Evolutionary conservation across 1,140 invertebrate species (phyloP).

Genomic region (Trissolcus basalis): DNA sequence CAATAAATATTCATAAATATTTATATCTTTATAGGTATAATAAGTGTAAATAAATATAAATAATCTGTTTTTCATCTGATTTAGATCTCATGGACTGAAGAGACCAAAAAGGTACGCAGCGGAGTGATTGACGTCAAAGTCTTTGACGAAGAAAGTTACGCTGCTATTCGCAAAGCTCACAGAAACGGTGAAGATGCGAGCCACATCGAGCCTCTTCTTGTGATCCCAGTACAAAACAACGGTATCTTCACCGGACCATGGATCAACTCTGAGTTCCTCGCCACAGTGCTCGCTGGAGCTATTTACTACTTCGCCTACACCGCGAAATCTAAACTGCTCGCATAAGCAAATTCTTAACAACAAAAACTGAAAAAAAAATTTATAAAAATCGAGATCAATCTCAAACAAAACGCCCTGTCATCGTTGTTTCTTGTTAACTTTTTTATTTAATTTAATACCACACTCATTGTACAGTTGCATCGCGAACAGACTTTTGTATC

Average conservation of each 20-base stretch:
- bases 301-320: slow-evolving; percentile 92
- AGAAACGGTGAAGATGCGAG: slow-evolving; percentile 82
- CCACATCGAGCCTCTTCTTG: slow-evolving; percentile 84
- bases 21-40: too few relatives aligned
- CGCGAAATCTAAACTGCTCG: slow-evolving; percentile 86
- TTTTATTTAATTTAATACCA: slow-evolving; percentile 42
- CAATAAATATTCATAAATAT: too few relatives aligned
- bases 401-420: too few relatives aligned
- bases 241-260: slow-evolving; percentile 93
- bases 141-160: slow-evolving; percentile 93
- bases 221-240: slow-evolving; percentile 75
- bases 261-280: slow-evolving; percentile 94
- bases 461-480: slow-evolving; percentile 16
- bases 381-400: too few relatives aligned
- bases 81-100: slow-evolving; percentile 94
- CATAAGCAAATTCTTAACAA: too few relatives aligned
- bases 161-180: slow-evolving; percentile 85
- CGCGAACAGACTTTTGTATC: slow-evolving; percentile 8
- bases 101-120: slow-evolving; percentile 85
- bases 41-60: too few relatives aligned
- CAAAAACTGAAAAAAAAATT: too few relatives aligned
- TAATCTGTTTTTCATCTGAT: too few relatives aligned
- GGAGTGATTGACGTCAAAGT: slow-evolving; percentile 89
- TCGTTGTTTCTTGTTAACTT: neutral
- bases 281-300: slow-evolving; percentile 84